phyloP scores from a whole-genome alignment of 1,140 invertebrate species.

The Bombus vancouverensis region DNA sequence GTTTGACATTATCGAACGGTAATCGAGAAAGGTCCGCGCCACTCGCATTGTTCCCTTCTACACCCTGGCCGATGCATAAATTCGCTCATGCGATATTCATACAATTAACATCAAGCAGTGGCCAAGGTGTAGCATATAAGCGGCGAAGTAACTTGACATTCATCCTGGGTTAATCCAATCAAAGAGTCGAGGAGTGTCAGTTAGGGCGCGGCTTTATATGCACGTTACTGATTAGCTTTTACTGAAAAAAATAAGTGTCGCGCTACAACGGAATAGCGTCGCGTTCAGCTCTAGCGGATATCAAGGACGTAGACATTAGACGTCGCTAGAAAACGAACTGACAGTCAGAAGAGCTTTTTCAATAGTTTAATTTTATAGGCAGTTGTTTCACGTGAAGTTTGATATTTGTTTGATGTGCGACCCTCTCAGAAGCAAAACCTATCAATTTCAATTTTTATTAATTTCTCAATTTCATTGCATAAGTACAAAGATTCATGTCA shows the following conservation, averaged over 20 bases:
- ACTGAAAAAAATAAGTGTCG: slow-evolving; percentile 36
- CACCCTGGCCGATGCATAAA: slow-evolving; percentile 49
- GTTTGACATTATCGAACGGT: slow-evolving; percentile 47
- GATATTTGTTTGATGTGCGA: too few relatives aligned
- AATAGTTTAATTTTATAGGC: neutral
- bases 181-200: slow-evolving; percentile 67
- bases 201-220: slow-evolving; percentile 68
- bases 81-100: slow-evolving; percentile 69
- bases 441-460: too few relatives aligned
- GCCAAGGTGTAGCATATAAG: slow-evolving; percentile 29
- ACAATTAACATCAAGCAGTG: slow-evolving; percentile 59
- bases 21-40: slow-evolving; percentile 28
- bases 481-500: too few relatives aligned
- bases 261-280: slow-evolving; percentile 23
- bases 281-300: slow-evolving; percentile 41
- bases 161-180: slow-evolving; percentile 69
- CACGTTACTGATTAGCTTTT: slow-evolving; percentile 60
- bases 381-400: too few relatives aligned
- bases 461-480: too few relatives aligned
- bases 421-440: too few relatives aligned
- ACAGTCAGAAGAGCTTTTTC: too few relatives aligned
- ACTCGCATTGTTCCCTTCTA: slow-evolving; percentile 41
- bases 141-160: slow-evolving; percentile 60
- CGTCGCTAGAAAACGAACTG: neutral
- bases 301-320: slow-evolving; percentile 18